Evolutionary conservation across 2,797 vertebrate genomes (phyloP).

Genomic region (Kryptolebias ocellatus): DNA sequence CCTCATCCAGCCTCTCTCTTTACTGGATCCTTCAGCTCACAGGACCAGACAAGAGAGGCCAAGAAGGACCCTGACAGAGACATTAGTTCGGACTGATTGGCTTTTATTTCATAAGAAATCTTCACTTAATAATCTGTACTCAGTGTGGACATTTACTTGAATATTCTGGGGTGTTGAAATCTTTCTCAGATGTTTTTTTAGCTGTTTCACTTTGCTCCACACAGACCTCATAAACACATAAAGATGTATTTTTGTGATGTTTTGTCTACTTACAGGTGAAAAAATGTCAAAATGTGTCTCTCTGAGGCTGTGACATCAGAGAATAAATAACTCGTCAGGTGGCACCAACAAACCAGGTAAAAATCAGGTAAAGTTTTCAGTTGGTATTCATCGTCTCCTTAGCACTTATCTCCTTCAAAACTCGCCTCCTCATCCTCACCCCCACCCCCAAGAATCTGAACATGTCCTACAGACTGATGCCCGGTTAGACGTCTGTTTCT

Average conservation of each 20-base stretch:
- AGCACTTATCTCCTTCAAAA: conserved; percentile 52
- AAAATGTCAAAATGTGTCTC: not conserved
- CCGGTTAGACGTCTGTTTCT: conserved; percentile 27
- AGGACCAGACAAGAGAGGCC: not conserved
- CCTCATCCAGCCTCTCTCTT: conserved; percentile 37
- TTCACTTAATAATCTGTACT: not conserved
- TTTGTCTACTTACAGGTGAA: not conserved
- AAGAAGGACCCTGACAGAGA: conserved; percentile 5
- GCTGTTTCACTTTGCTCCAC: not conserved
- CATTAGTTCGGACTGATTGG: conserved; percentile 2
- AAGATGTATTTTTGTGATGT: not conserved
- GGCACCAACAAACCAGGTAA: not conserved
- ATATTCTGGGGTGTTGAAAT: not conserved
- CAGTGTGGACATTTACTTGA: not conserved
- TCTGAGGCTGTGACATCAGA: not conserved
- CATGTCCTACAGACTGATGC: conserved; percentile 23
- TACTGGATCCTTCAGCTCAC: conserved; percentile 11
- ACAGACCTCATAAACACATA: too few species aligned
- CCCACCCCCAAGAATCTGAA: conserved; percentile 64
- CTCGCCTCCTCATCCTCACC: not conserved
- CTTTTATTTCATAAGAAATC: not conserved
- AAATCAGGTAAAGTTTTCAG: conserved; percentile 8
- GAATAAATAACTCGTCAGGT: too few species aligned
- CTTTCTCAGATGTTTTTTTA: not conserved
- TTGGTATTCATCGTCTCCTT: conserved; percentile 26